Evolutionary conservation across 2,113 vertebrate genomes (phyloP).

Genomic region (Salvelinus namaycush): DNA sequence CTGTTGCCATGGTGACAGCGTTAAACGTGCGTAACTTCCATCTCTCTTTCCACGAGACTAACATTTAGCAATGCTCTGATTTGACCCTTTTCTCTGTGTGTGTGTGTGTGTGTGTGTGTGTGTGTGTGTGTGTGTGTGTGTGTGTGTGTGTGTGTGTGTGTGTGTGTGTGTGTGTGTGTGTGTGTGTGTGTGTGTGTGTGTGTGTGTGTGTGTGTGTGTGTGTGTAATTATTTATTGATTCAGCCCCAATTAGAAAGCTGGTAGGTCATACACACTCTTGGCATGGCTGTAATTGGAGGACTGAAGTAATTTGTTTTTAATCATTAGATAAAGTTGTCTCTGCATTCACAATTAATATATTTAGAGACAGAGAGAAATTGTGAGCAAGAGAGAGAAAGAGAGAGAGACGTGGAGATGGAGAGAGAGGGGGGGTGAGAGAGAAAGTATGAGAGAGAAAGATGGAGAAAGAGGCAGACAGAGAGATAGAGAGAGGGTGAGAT

Average conservation of each 20-base stretch:
- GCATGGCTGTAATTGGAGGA: conserved; percentile 41
- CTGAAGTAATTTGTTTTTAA: conserved; percentile 34
- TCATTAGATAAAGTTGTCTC: conserved; percentile 36
- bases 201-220: conserved; percentile 8
- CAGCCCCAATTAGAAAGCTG: conserved; percentile 29
- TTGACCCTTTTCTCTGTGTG: too few species aligned
- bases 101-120: too few species aligned
- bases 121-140: too few species aligned
- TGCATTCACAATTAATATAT: conserved; percentile 41
- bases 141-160: not conserved
- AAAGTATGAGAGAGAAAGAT: not conserved
- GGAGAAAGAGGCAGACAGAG: not conserved
- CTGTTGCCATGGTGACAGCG: conserved; percentile 70
- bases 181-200: not conserved
- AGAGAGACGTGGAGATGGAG: too few species aligned
- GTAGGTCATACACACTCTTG: conserved; percentile 25
- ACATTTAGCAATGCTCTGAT: conserved; percentile 42
- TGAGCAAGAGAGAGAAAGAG: not conserved
- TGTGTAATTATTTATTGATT: not conserved
- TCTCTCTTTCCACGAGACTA: conserved; percentile 47
- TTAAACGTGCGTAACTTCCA: conserved; percentile 52
- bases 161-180: not conserved
- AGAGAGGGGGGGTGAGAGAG: not conserved
- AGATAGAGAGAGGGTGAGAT: too few species aligned
- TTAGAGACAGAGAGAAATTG: conserved; percentile 5